Conservation (phyloP, 2,797 vertebrate species). For the Chromobotia macracanthus region DNA sequence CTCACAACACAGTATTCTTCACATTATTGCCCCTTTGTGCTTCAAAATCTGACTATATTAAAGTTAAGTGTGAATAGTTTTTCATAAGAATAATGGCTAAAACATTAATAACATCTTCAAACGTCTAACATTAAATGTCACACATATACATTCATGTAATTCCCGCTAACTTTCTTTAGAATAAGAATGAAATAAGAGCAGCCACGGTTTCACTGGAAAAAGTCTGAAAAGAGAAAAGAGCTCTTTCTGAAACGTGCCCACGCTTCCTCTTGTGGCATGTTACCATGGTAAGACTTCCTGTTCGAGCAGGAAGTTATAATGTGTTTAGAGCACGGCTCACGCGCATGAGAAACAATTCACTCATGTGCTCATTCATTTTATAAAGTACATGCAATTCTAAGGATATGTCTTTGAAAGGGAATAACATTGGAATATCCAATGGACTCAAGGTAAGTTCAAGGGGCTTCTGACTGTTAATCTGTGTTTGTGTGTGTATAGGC, state of each 20-base stretch:
- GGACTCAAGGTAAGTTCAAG: constrained; percentile 52
- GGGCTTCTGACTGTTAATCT: neutral
- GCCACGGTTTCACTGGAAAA: constrained; percentile 10
- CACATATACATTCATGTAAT: neutral
- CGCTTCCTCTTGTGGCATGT: constrained; percentile 93
- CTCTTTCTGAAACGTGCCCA: constrained; percentile 79
- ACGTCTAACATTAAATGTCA: neutral
- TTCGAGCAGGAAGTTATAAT: constrained; percentile 92
- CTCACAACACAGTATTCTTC: too few relatives aligned
- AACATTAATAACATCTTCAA: neutral
- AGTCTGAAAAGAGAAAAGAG: constrained; percentile 61
- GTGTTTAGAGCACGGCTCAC: constrained; percentile 75
- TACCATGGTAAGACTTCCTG: constrained; percentile 96
- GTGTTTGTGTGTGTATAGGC: constrained; percentile 37
- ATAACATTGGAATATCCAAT: constrained; percentile 32
- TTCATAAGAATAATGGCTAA: too few relatives aligned
- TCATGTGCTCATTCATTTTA: constrained; percentile 40
- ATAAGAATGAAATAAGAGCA: constrained; percentile 31
- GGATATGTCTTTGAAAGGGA: constrained; percentile 58
- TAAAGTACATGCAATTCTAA: constrained; percentile 25
- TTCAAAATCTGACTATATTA: too few relatives aligned
- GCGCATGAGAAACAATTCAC: constrained; percentile 48
- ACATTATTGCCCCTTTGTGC: neutral
- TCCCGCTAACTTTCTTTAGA: neutral
- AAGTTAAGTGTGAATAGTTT: too few relatives aligned